phyloP scores from a whole-genome alignment of 1,140 invertebrate species.

The Reticulitermes speratus region DNA sequence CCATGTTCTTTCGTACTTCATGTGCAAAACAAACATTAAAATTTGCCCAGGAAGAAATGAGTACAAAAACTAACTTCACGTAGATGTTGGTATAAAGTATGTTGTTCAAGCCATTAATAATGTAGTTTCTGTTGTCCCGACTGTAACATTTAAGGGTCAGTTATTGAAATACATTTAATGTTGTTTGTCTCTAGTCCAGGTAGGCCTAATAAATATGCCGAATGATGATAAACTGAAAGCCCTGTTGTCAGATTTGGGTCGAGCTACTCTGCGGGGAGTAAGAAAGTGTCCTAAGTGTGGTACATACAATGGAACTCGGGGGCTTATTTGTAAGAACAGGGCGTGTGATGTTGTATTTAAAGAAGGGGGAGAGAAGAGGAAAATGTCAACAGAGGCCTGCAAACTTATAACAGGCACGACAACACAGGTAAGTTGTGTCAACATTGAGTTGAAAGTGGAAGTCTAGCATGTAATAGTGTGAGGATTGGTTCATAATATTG shows the following conservation, averaged over 20 bases:
- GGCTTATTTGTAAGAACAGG: constrained; percentile 75
- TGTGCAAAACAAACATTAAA: too few species aligned
- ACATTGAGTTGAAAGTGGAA: neutral
- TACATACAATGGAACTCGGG: constrained; percentile 73
- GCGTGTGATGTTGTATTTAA: constrained; percentile 70
- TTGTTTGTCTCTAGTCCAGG: neutral
- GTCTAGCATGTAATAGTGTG: too few species aligned
- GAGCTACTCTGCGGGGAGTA: constrained; percentile 67
- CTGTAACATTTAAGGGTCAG: too few species aligned
- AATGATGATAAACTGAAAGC: constrained; percentile 47
- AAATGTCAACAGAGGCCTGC: constrained; percentile 65
- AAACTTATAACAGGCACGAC: constrained; percentile 63
- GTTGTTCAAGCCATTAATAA: constrained; percentile 10
- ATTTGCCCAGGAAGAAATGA: too few species aligned
- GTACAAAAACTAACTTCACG: too few species aligned
- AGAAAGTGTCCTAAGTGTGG: constrained; percentile 78
- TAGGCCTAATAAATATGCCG: constrained; percentile 14
- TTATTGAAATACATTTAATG: too few species aligned
- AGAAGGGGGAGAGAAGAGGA: constrained; percentile 61
- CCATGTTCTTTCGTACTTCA: too few species aligned
- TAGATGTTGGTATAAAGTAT: neutral
- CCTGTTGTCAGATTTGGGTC: constrained; percentile 63
- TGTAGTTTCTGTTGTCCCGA: too few species aligned
- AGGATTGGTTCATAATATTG: too few species aligned
- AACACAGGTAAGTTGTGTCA: constrained; percentile 45